Base-by-base conservation (phyloP, 2,888 invertebrate genomes). In the Andrena camellia region DNA sequence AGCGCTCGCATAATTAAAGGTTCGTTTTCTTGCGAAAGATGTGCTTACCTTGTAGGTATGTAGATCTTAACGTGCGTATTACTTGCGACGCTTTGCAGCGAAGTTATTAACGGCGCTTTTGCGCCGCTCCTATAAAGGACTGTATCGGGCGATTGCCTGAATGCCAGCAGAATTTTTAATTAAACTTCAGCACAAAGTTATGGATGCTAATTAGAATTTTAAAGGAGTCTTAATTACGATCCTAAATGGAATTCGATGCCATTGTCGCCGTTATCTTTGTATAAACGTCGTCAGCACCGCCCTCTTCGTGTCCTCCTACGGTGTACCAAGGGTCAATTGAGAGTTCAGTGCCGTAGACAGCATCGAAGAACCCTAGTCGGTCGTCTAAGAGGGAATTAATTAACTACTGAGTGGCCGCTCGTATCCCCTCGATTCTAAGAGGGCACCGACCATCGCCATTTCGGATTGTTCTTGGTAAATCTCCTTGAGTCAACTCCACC, bases 321-420 rank as follows among this genome's bases (percentile, higher is more conserved):
- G 63, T 79, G 48, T 67, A 57, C 48, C 62, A 50, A 17, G 77
- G 72, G 74, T 85, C 83, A 79, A 87, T 80, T 57, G 66, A 42
- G 85, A 26, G 69, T 71, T 81, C 83, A 42, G 31, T 77, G 74
- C 26, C 62, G 67, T 83, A 77, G 67, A 48, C 74, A 75, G 23
- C 62, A 42, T 29, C 57, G 71, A 83, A 83, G 74, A 83, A 66
- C 80, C 68, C 72, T 76, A 72, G 62, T 70, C 67, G 48, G 29
- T 57, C 60, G 33, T 76, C 84, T 64, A 83, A 85, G 85, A 85
- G 87, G 54, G 86, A 90, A 89, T 90, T 87, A 90, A 89, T 90
- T 88, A 89, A 86, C 85, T 80, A 76, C 60, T 20, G 62, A 70
- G 78, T 63, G 67, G 33, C 48, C 48, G 54, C 69, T 76, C 54